Base-by-base conservation (phyloP, 2,888 invertebrate genomes). In the Leucania comma region DNA sequence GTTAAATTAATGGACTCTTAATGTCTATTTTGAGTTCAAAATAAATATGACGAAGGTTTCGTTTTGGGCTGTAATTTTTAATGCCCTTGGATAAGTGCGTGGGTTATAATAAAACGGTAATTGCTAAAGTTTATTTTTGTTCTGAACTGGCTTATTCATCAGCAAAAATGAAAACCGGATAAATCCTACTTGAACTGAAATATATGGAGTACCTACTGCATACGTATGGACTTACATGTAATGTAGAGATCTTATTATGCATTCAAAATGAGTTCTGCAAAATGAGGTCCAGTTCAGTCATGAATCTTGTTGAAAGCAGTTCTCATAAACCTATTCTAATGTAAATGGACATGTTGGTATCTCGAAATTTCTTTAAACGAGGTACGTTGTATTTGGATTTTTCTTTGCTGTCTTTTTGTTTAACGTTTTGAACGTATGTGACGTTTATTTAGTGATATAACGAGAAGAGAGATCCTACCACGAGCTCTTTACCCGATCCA, bases 1-100 rank as follows among this genome's bases (percentile, higher is more conserved):
- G 78, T 83, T 75, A 77, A 84, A 87, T 80, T 77, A 87, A 86
- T 81, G 71, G 71, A 80, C 77, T 75, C 74, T 80, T 77, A 70
- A 82, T 75, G 69, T 81, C 75, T 78, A 79, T 86, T 82, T 83
- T 67, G 71, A 83, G 78, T 83, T 72, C 10, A 60, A 80, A 83
- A 85, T 78, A 84, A 75, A 81, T 84, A 81, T 69, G 67, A 69
- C n/a, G 53, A 67, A 72, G 78, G 65, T 29, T 68, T 65, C n/a
- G n/a, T 51, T 80, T 68, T 56, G 38, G 59, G 61, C 32, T 65
- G 54, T 62, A 56, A 57, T 59, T 77, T 78, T 81, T 72, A 59
- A 71, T 59, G 46, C 17, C 20, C 10, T 57, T 57, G 61, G 61
- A 48, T 54, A 58, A 60, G 42, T 51, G 26, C n/a, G 56, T 5